Conservation (phyloP, 53 echinoderm and acorn worm species). For the Holothuria leucospilota region DNA sequence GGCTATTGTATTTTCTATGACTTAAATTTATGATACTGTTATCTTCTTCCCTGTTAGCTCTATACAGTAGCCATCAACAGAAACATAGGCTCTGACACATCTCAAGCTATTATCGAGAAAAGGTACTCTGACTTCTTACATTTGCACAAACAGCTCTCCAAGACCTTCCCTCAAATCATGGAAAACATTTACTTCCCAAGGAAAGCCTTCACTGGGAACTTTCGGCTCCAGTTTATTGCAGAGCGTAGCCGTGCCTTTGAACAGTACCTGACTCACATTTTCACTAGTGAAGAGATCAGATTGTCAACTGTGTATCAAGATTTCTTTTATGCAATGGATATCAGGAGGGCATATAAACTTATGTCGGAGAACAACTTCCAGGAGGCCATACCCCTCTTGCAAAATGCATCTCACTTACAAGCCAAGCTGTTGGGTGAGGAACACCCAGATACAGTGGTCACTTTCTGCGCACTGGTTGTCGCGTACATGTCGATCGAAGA, state of each 20-base stretch:
- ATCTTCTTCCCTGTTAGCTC: constrained; percentile 48
- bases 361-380: constrained; percentile 75
- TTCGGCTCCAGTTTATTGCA: constrained; percentile 88
- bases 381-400: constrained; percentile 85
- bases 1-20: too few relatives aligned
- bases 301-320: constrained; percentile 76
- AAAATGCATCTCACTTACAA: constrained; percentile 93
- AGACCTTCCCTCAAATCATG: constrained; percentile 81
- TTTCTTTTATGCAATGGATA: constrained; percentile 92
- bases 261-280: constrained; percentile 79
- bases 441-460: constrained; percentile 76
- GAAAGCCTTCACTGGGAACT: constrained; percentile 90
- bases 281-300: constrained; percentile 75
- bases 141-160: constrained; percentile 72
- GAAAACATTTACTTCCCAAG: constrained; percentile 81
- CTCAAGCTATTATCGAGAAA: constrained; percentile 88
- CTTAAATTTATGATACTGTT: too few relatives aligned
- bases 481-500: constrained; percentile 83
- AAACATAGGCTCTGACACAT: constrained; percentile 85
- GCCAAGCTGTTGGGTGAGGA: constrained; percentile 85
- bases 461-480: constrained; percentile 86
- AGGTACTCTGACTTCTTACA: constrained; percentile 91
- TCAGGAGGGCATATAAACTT: constrained; percentile 80
- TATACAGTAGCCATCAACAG: constrained; percentile 90
- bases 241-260: constrained; percentile 97